phyloP scores from a whole-genome alignment of 2,888 invertebrate species.

The Leptopilina syphax region DNA sequence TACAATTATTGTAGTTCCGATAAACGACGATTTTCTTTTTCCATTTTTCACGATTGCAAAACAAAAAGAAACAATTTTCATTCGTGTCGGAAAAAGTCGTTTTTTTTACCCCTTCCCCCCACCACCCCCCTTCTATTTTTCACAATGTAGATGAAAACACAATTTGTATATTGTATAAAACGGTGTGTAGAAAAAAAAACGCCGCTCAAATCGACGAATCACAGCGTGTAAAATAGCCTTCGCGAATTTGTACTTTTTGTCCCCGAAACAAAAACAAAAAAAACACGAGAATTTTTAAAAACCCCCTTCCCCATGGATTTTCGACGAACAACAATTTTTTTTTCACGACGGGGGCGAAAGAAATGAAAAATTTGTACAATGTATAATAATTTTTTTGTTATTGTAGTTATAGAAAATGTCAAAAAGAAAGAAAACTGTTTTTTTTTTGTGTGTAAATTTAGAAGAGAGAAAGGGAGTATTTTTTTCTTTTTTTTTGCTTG shows the following conservation, averaged over 20 bases:
- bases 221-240: constrained; percentile 56
- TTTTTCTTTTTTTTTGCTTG: constrained; percentile 72
- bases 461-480: constrained; percentile 64
- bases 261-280: too few relatives aligned
- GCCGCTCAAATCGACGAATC: constrained; percentile 52
- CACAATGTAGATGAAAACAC: constrained; percentile 44
- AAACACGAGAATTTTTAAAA: too few relatives aligned
- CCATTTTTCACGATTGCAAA: constrained; percentile 52
- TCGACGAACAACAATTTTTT: background rate
- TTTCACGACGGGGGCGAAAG: constrained; percentile 42
- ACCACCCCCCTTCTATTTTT: constrained; percentile 33
- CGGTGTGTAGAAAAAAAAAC: constrained; percentile 57
- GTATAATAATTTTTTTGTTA: constrained; percentile 73
- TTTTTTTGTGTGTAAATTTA: constrained; percentile 65
- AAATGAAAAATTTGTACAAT: constrained; percentile 66
- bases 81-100: background rate
- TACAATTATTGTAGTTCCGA: constrained; percentile 53
- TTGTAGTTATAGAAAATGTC: constrained; percentile 67
- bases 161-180: constrained; percentile 74
- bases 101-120: background rate
- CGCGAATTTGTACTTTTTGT: background rate
- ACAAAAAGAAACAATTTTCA: constrained; percentile 42
- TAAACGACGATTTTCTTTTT: constrained; percentile 62
- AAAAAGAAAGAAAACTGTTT: constrained; percentile 62
- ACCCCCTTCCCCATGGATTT: constrained; percentile 51